A percentile compares a stretch with the other conserved stretches of the same genome.
phyloP scores from a whole-genome alignment of 2,888 invertebrate species.

The Nowickia ferox region DNA sequence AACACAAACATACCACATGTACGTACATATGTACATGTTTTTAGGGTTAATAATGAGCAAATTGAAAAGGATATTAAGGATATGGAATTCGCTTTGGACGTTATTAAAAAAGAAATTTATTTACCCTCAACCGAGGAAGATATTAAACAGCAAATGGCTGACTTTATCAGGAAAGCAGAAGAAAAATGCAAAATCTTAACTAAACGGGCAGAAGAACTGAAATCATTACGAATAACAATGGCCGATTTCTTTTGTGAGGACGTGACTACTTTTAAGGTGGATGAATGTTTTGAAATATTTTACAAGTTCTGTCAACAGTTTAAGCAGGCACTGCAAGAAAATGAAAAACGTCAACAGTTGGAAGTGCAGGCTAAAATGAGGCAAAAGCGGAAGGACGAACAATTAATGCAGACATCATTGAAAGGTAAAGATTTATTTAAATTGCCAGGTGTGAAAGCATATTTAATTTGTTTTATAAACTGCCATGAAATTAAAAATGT shows the following conservation, averaged over 20 bases:
- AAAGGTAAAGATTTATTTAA: slow-evolving; percentile 83
- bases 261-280: slow-evolving; percentile 92
- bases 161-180: slow-evolving; percentile 90
- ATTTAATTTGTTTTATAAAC: no score
- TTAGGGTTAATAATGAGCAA: slow-evolving; percentile 93
- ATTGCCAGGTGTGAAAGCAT: neutral
- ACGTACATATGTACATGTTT: slow-evolving; percentile 58
- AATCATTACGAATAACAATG: slow-evolving; percentile 90
- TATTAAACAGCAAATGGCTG: slow-evolving; percentile 93
- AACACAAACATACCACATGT: neutral
- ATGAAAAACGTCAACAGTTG: slow-evolving; percentile 90
- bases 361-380: slow-evolving; percentile 93
- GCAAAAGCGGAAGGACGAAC: slow-evolving; percentile 89
- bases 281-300: slow-evolving; percentile 96
- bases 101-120: slow-evolving; percentile 91
- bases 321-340: slow-evolving; percentile 92
- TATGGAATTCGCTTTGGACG: slow-evolving; percentile 89
- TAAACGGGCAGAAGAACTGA: slow-evolving; percentile 92
- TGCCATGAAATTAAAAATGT: no score
- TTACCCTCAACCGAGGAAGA: slow-evolving; percentile 90
- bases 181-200: slow-evolving; percentile 89
- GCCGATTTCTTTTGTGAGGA: slow-evolving; percentile 98
- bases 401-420: slow-evolving; percentile 85
- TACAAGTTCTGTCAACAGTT: slow-evolving; percentile 94
- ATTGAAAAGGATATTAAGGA: slow-evolving; percentile 93